Percentiles rank a stretch among this genome's conserved stretches.
Evolutionary conservation across 2,113 vertebrate species (phyloP).

Genomic region (Pygoscelis antarcticus): DNA sequence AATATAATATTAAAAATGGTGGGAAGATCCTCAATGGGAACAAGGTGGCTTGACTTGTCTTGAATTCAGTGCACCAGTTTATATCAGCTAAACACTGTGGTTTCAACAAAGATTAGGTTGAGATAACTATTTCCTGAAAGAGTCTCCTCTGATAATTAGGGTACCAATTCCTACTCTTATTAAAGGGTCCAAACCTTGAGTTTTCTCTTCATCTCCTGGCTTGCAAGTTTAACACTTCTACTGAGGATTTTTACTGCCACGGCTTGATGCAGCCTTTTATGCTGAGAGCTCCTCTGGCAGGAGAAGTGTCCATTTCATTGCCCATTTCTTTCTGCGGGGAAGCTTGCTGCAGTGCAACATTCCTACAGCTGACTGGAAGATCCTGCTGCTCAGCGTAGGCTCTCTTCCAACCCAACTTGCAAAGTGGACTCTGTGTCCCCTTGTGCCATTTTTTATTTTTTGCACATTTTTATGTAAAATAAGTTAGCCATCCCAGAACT

Average conservation of each 20-base stretch:
- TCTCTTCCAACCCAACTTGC: not conserved
- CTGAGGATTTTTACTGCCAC: not conserved
- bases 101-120: not conserved
- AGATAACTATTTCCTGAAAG: not conserved
- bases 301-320: not conserved
- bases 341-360: not conserved
- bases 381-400: not conserved
- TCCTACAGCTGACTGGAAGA: not conserved
- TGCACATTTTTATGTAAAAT: not conserved
- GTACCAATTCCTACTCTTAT: not conserved
- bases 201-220: not conserved
- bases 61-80: not conserved
- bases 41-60: not conserved
- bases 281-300: not conserved
- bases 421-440: not conserved
- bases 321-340: not conserved
- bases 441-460: not conserved
- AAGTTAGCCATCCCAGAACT: not conserved
- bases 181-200: not conserved
- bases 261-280: not conserved
- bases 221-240: not conserved
- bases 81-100: not conserved
- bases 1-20: not conserved
- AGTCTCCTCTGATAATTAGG: not conserved
- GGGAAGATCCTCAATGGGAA: not conserved